Evolutionary conservation across 2,113 vertebrate species (phyloP), one percentile per base, ranked within the genome.

Genomic region (Clarias macrocephalus): DNA sequence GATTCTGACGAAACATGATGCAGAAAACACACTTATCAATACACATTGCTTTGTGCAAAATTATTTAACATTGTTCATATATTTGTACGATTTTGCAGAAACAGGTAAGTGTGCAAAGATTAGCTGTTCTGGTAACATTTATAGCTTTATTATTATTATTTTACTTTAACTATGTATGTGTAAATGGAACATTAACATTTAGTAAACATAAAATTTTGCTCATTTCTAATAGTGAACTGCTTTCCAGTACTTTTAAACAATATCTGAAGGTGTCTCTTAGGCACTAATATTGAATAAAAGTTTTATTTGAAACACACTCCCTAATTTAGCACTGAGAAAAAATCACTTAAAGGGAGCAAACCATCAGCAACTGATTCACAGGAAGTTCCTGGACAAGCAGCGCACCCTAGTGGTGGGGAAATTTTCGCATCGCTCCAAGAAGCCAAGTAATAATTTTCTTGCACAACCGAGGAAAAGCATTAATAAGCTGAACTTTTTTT

Each of bases 1-100:
- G 98, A 93, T 94, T 97, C 98, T 98, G 93, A 7, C 2, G 30
- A 88, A 75, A 77, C 0, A 83, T 16, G 0, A 56, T 80, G 70
- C 86, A 65, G 85, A 54, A 77, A 48, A 92, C 2, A 81, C n/a
- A 88, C 85, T 28, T n/a, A 37, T 18, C 48, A 28, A 65, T 80
- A 13, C 12, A 54, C 23, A 54, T 12, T 23, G 21, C 4, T 52
- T 25, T 19, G 30, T 8, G 15, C 66, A 70, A 33, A 1, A 76
- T 37, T 16, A 37, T 72, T n/a, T 9, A 1, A 15, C 21, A n/a
- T 0, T 16, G 3, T n/a, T 42, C n/a, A 54, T 21, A 79, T 9
- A 28, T 28, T 19, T 57, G n/a, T 79, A 16, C 0, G 75, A 28
- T 77, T 56, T 77, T 23, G 52, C 12, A 30, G 54, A 79, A 18